Base-by-base conservation (phyloP, 2,113 vertebrate genomes). In the Rafetus swinhoei region DNA sequence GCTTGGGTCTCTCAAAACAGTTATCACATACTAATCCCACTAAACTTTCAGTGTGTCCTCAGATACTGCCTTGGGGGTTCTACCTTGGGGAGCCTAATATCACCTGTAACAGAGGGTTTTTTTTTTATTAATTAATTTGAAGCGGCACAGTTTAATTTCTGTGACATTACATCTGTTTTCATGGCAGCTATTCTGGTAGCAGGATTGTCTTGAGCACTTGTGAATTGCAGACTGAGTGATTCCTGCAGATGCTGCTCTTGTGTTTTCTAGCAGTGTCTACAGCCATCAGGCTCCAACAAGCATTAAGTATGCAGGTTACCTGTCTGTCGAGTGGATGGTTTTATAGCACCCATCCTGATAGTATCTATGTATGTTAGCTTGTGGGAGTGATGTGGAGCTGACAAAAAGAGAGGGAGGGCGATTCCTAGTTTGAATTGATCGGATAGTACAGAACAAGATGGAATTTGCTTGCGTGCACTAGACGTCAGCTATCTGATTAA, bases 141-240 rank as follows among this genome's bases (percentile, higher is more conserved):
- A 22, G 12, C 2, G 0, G 54, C 4, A 1, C 0, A 6, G 3
- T 56, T 4, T 16, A 0, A 1, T 6, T 4, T 7, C 9, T 27
- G 1, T 1, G 54, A 19, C 50, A 29, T 45, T 4, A 72, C 1
- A 52, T 27, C 60, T 39, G 32, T 62, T 25, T 8, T 54, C 16
- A 0, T 2, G 1, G 27, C 19, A 18, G 57, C 79, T 79, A 50
- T 56, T 77, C 39, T 1, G 3, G 12, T 60, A 15, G 62, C 52
- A 16, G 35, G 6, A 13, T 29, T 12, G 16, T 13, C 54, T 6
- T 6, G 79, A 74, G 65, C 79, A 74, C 3, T 50, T 24, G 3
- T 3, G 53, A 57, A 29, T 4, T 15, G 62, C 65, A 76, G 74
- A 1, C 35, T 0, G 52, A 65, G 83, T 2, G 27, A 86, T 35